phyloP scores from a whole-genome alignment of 2,797 vertebrate genomes.

The Rhadinocentrus ornatus region DNA sequence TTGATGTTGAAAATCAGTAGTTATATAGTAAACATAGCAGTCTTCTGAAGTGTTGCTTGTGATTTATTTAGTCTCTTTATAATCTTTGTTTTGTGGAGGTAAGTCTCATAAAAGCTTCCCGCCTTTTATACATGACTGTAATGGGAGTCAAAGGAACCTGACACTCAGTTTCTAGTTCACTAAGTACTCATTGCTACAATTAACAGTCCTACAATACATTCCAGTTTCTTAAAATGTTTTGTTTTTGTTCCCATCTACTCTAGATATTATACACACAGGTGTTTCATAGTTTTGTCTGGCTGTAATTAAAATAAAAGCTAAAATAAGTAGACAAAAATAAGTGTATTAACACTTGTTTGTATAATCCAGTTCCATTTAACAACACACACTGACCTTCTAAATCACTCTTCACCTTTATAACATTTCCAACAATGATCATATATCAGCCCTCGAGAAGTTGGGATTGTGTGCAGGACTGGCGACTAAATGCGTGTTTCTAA shows the following conservation, averaged over 20 bases:
- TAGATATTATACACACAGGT: neutral
- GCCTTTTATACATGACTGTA: neutral
- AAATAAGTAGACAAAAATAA: neutral
- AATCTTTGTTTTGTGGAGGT: neutral
- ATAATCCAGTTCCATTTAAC: neutral
- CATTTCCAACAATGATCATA: neutral
- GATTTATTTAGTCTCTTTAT: neutral
- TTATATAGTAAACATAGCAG: no score
- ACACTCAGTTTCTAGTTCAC: neutral
- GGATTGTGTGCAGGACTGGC: slow-evolving; percentile 12
- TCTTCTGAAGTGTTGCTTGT: neutral
- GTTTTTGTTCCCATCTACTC: neutral
- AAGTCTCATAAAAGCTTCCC: neutral
- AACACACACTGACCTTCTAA: neutral
- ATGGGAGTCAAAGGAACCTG: neutral
- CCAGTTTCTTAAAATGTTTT: neutral
- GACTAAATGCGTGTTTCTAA: neutral
- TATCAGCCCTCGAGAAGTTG: neutral
- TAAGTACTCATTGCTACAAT: neutral
- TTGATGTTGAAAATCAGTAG: no score
- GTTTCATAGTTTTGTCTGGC: neutral
- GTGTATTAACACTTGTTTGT: neutral
- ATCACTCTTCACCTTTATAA: neutral
- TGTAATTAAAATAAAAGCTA: neutral
- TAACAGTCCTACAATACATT: slow-evolving; percentile 1